phyloP scores from a whole-genome alignment of 2,797 vertebrate genomes.

The Podarcis siculus region DNA sequence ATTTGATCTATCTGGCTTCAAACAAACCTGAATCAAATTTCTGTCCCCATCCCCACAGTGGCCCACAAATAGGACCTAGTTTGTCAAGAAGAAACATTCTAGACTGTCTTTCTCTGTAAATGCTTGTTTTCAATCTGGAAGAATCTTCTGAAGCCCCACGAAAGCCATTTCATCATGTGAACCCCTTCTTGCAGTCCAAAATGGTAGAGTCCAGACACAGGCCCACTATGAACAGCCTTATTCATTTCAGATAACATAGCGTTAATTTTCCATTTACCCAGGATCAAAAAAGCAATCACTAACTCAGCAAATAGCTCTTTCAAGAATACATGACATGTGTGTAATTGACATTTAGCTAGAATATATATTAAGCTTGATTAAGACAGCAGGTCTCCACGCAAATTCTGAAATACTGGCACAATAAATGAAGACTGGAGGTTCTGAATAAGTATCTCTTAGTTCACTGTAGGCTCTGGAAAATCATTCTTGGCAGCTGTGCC shows the following conservation, averaged over 20 bases:
- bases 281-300: background rate
- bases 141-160: background rate
- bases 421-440: background rate
- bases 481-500: background rate
- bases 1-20: too few species aligned
- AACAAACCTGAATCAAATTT: too few species aligned
- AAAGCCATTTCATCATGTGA: background rate
- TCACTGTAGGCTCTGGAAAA: background rate
- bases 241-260: background rate
- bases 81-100: background rate
- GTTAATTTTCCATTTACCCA: background rate
- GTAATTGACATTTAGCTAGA: background rate
- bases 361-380: background rate
- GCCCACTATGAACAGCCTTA: too few species aligned
- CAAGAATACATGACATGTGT: background rate
- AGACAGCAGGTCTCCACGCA: background rate
- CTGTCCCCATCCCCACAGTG: too few species aligned
- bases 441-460: background rate
- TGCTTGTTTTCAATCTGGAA: background rate
- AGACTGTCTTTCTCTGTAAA: background rate
- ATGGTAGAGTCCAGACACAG: background rate
- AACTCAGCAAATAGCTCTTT: background rate
- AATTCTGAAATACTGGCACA: background rate
- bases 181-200: background rate
- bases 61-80: background rate